Evolutionary conservation across 2,888 invertebrate genomes (phyloP).

Genomic region (Clunio marinus): DNA sequence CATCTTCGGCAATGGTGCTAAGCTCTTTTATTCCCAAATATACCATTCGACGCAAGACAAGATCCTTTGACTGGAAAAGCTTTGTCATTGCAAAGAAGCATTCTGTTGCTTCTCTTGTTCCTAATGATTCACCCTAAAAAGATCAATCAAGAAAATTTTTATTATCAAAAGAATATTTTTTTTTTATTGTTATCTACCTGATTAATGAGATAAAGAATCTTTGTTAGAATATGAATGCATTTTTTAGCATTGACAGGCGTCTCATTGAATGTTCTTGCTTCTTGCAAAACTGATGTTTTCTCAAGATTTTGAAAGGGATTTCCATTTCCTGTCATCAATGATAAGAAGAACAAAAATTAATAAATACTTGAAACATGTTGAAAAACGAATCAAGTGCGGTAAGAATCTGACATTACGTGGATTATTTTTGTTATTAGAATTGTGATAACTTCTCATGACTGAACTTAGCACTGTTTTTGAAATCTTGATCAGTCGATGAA

Average conservation of each 20-base stretch:
- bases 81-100: slow-evolving; percentile 99
- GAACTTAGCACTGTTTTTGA: no score
- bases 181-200: slow-evolving; percentile 56
- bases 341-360: not conserved
- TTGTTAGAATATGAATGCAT: slow-evolving; percentile 93
- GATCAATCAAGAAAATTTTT: not conserved
- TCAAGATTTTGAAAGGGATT: slow-evolving; percentile 92
- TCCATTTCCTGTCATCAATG: slow-evolving; percentile 56
- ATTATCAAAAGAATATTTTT: not conserved
- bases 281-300: slow-evolving; percentile 94
- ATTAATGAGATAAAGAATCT: slow-evolving; percentile 91
- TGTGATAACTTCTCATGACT: no score
- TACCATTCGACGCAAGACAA: slow-evolving; percentile 88
- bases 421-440: no score
- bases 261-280: slow-evolving; percentile 96
- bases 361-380: not conserved
- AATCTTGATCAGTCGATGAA: no score
- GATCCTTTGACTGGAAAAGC: slow-evolving; percentile 95
- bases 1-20: slow-evolving; percentile 92
- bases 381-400: not conserved
- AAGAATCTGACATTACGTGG: slow-evolving; percentile 13
- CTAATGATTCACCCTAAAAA: slow-evolving; percentile 76
- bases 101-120: slow-evolving; percentile 94
- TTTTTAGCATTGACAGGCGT: slow-evolving; percentile 95
- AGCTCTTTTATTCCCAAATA: slow-evolving; percentile 95